Conservation (phyloP, 1,140 invertebrate genomes). For the Calephelis virginiensis region DNA sequence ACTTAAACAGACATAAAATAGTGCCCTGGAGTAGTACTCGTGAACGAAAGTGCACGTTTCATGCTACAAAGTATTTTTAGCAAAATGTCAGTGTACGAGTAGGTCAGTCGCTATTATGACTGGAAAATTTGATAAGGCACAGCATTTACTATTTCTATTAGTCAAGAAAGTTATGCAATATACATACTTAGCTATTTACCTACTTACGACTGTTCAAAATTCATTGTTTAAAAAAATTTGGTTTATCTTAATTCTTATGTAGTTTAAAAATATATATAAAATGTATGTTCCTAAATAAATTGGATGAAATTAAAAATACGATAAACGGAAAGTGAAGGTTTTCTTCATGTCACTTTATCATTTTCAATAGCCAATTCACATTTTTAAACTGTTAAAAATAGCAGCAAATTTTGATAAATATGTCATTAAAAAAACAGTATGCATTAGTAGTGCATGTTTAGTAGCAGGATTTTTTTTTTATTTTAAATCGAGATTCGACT, state of each 20-base stretch:
- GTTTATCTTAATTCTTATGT: background rate
- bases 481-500: too few relatives aligned
- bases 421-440: too few relatives aligned
- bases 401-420: too few relatives aligned
- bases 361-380: too few relatives aligned
- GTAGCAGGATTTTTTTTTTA: too few relatives aligned
- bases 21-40: conserved; percentile 37
- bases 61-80: conserved; percentile 61
- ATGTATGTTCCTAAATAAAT: too few relatives aligned
- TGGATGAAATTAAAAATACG: too few relatives aligned
- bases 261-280: too few relatives aligned
- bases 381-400: too few relatives aligned
- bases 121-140: conserved; percentile 60
- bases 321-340: too few relatives aligned
- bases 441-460: too few relatives aligned
- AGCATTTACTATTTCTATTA: conserved; percentile 9
- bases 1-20: conserved; percentile 28
- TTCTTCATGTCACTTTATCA: too few relatives aligned
- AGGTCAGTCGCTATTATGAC: conserved; percentile 71
- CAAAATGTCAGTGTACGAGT: conserved; percentile 57
- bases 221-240: background rate
- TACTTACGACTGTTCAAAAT: background rate
- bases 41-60: conserved; percentile 64
- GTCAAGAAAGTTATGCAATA: conserved; percentile 12
- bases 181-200: background rate